A percentile compares a stretch with the other conserved stretches of the same genome.
Conservation (phyloP, 2,113 vertebrate species). For the Leucosticte australis region DNA sequence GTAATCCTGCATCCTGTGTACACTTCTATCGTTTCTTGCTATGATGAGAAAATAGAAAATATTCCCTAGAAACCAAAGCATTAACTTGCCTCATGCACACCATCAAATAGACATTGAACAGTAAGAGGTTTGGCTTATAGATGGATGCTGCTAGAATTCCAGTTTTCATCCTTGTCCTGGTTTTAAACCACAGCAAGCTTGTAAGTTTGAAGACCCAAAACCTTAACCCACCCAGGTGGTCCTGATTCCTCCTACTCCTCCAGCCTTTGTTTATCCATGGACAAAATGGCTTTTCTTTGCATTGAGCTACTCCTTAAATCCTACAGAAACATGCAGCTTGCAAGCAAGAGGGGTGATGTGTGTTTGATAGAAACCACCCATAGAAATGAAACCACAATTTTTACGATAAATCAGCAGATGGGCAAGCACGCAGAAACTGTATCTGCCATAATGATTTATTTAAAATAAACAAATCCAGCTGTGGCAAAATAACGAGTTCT, state of each 20-base stretch:
- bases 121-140: not conserved
- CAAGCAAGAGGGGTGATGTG: not conserved
- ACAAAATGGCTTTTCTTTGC: not conserved
- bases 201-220: not conserved
- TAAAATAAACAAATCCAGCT: constrained; percentile 67
- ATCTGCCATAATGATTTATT: constrained; percentile 51
- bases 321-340: not conserved
- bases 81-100: not conserved
- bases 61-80: not conserved
- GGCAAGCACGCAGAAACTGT: not conserved
- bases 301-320: not conserved
- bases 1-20: not conserved
- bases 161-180: not conserved
- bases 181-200: not conserved
- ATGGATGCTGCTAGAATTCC: not conserved
- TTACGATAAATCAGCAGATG: not conserved
- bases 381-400: constrained; percentile 29
- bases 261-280: not conserved
- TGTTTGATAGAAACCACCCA: constrained; percentile 28
- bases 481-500: constrained; percentile 42
- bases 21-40: not conserved
- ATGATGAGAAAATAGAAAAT: not conserved
- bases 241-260: not conserved
- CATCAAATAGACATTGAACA: not conserved
- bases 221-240: not conserved